Base-by-base conservation (phyloP, 92 coral and sea anemone species). In the Parazoanthus atlanticus region DNA sequence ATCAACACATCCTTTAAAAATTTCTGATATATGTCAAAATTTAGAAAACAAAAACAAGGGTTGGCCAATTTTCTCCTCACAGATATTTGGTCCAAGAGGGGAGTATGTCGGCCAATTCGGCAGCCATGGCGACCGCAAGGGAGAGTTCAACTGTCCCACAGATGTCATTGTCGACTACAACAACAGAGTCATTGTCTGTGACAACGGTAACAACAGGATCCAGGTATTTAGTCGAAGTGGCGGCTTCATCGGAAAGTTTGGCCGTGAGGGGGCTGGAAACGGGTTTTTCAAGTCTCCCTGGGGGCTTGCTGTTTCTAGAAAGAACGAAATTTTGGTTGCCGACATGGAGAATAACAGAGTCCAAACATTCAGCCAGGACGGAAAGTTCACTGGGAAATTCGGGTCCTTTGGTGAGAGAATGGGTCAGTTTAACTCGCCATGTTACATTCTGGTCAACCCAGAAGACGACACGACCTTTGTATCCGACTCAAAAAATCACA, bases 111-210 rank as follows among this genome's bases (percentile, higher is more conserved):
- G 92, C 38, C 94, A 90, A 69, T 95, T 97, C 85, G 99, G 99
- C 40, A 93, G 96, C 26, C 99, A 97, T 88, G 99, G 99, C 5
- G 99, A 97, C 78, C 92, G 99, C 21, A 95, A 95, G 80, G 94
- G 99, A 75, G 99, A 97, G 86, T 94, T 97, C 72, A 97, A 97
- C 90, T 97, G 99, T 85, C 99, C 99, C 16, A 97, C 99, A 26
- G 99, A 97, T 83, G 99, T 97, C 52, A 91, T 93, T 36, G 91
- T 97, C 13, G 99, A 97, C 75, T 76, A 86, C 90, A 93, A 92
- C 82, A 95, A 93, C 49, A 94, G 99, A 15, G 93, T 97, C 76
- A 80, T 97, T 29, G 96, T 97, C 78, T 97, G 99, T 81, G 99
- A 97, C 83, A 97, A 97, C 47, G 99, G 99, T 23, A 97, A 97